Base-by-base conservation (phyloP, 2,113 vertebrate species). In the Maccullochella peelii region DNA sequence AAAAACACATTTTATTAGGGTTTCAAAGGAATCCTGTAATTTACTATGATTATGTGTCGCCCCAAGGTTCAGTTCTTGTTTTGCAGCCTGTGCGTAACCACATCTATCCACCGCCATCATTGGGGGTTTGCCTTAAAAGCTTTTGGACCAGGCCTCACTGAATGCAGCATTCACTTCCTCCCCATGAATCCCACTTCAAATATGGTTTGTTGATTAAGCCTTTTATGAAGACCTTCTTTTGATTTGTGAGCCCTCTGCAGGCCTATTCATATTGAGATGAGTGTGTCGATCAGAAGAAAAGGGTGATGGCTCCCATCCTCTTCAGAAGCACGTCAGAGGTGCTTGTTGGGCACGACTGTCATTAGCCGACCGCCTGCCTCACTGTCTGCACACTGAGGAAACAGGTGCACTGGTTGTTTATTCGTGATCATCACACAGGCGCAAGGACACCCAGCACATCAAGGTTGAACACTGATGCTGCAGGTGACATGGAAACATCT, bases 231-330 rank as follows among this genome's bases (percentile, higher is more conserved):
- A 75, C 66, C 47, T 73, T 75, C 84, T 92, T 91, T 94, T 91
- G 84, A 93, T 91, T 83, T 73, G 68, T 15, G 58, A 82, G 82
- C 40, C 58, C 81, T 80, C 25, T n/a, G 77, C 69, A 20, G 55
- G 4, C 57, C 90, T 76, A 90, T 95, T 95, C 90, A 96, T 93
- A 96, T 95, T 92, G 77, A 95, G 87, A 96, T 94, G 79, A 95
- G 89, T 18, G 52, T 59, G 77, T 77, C 12, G 21, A 65, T 50
- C 61, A 93, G 77, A 93, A 88, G 91, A 83, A 93, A 91, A 86
- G 79, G 68, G 18, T 38, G 77, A 69, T 80, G 67, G 75, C 79
- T 66, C 80, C 77, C 8, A 1, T 40, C 69, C 79, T 88, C 86
- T 88, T 90, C 79, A 90, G 66, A 89, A 79, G 67, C 47, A 30